Percentiles rank a stretch among this genome's conserved stretches.
Evolutionary conservation across 2,113 vertebrate genomes (phyloP).

Genomic region (Lampris incognitus): DNA sequence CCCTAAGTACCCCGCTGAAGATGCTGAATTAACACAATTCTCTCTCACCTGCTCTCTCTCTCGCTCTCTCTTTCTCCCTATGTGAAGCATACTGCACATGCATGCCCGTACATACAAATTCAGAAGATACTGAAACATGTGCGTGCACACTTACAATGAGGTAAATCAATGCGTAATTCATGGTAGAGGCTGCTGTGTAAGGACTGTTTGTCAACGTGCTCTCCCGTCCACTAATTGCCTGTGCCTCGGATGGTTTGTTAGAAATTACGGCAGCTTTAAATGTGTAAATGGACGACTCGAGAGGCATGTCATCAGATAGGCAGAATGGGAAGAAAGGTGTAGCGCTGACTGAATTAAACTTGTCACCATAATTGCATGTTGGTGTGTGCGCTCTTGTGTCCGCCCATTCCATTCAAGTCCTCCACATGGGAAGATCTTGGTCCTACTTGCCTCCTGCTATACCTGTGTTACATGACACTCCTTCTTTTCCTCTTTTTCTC

Average conservation of each 20-base stretch:
- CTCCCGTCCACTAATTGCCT: slow-evolving; percentile 7
- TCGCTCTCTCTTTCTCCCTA: slow-evolving; percentile 16
- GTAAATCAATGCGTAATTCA: slow-evolving; percentile 16
- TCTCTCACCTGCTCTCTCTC: slow-evolving; percentile 29
- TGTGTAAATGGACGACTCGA: slow-evolving; percentile 7
- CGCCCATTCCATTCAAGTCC: slow-evolving; percentile 50
- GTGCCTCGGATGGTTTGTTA: not conserved
- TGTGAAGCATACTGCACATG: not conserved
- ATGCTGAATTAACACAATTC: slow-evolving; percentile 74
- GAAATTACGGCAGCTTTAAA: not conserved
- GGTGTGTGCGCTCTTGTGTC: slow-evolving; percentile 47
- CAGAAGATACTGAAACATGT: not conserved
- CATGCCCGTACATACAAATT: not conserved
- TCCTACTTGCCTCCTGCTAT: slow-evolving; percentile 44
- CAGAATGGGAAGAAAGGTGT: slow-evolving; percentile 25
- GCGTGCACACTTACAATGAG: slow-evolving; percentile 9
- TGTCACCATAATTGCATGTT: slow-evolving; percentile 55
- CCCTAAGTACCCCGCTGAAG: slow-evolving; percentile 55
- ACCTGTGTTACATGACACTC: not conserved
- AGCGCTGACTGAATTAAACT: slow-evolving; percentile 40
- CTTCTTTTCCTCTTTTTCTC: not conserved
- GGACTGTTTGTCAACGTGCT: slow-evolving; percentile 28
- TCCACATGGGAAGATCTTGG: slow-evolving; percentile 38
- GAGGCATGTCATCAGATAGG: slow-evolving; percentile 27
- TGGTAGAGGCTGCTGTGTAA: slow-evolving; percentile 37